Base-by-base conservation (phyloP, 2,113 vertebrate genomes). In the Emydura subglobosa region DNA sequence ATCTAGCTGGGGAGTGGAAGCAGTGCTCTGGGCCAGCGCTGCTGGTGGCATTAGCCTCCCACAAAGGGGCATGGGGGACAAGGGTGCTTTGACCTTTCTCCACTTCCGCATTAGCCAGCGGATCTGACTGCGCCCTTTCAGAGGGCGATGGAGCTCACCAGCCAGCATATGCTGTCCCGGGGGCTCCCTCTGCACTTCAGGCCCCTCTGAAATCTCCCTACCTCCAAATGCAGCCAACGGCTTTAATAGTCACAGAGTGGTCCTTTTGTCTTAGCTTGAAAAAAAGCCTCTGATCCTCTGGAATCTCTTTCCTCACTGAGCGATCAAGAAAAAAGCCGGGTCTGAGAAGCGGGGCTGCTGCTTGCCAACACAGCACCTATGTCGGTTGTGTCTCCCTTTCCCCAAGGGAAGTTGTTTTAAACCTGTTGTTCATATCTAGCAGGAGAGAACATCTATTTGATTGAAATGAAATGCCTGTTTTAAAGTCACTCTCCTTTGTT, bases 311-410 rank as follows among this genome's bases (percentile, higher is more conserved):
- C 84, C 79, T 2, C 0, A 7, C 16, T 5, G 7, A 9, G 39
- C 39, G 5, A 21, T 83, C 55, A 42, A 13, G 27, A 59, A 27
- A 57, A 53, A 72, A 22, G 19, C n/a, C 10, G 34, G 34, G n/a
- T 72, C 65, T 39, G 65, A 22, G 34, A 72, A 72, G 65, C 10
- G 31, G 65, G 34, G 8, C 34, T 8, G 34, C 19, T 87, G 50
- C 34, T 5, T 0, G 0, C 0, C 54, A 44, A 4, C 10, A n/a
- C 53, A 57, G 42, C 24, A 27, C 42, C 74, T 47, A 47, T 27
- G 25, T 47, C 25, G 12, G 74, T 16, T 14, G 42, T 14, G 11
- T 76, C 21, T 44, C 42, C 72, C 6, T 44, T 76, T 42, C 50
- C 90, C 68, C 39, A 5, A 4, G 65, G 59, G 6, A 10, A 1